phyloP scores from a whole-genome alignment of 2,888 invertebrate species.

The Rhaphigaster nebulosa region DNA sequence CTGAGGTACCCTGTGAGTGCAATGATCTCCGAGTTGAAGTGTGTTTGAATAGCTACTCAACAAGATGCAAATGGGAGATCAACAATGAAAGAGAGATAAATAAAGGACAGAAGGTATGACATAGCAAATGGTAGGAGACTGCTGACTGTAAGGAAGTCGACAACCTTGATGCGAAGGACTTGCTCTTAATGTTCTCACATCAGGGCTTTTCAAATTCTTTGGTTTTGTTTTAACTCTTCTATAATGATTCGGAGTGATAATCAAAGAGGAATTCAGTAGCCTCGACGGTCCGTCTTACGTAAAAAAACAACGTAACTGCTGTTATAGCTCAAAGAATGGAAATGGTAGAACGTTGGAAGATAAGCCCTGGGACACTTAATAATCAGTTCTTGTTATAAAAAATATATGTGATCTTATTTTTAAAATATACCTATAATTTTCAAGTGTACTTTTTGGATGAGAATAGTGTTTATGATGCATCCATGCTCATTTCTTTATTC shows the following conservation, averaged over 20 bases:
- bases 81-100: neutral
- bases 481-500: no score
- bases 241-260: neutral
- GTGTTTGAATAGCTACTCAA: slow-evolving; percentile 22
- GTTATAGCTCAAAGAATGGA: neutral
- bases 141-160: neutral
- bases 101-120: slow-evolving; percentile 15
- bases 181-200: slow-evolving; percentile 13
- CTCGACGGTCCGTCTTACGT: neutral
- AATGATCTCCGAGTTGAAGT: neutral
- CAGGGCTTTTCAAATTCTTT: neutral
- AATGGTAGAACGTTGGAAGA: neutral
- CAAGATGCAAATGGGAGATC: slow-evolving; percentile 17
- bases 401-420: no score
- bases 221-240: slow-evolving; percentile 15
- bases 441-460: no score
- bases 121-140: neutral
- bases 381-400: neutral
- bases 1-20: neutral
- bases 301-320: neutral
- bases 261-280: slow-evolving; percentile 19
- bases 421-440: no score
- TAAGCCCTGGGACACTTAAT: neutral
- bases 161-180: slow-evolving; percentile 28
- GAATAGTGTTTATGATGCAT: no score